A percentile compares a stretch with the other conserved stretches of the same genome.
phyloP scores from a whole-genome alignment of 2,797 vertebrate species.

The Nyctalus aviator region DNA sequence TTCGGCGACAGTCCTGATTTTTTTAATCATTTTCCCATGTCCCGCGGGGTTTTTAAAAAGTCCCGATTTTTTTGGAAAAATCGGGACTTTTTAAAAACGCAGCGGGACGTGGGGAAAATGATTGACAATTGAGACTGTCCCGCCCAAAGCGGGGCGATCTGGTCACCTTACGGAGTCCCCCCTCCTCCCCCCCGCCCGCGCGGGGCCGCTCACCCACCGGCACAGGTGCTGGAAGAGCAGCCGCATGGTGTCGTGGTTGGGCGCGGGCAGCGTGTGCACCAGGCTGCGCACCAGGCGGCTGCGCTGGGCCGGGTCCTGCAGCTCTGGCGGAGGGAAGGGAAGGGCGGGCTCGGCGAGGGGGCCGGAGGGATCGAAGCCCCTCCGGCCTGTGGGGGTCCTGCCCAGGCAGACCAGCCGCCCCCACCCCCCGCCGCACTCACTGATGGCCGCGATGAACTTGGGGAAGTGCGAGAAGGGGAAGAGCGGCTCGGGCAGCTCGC shows the following conservation, averaged over 20 bases:
- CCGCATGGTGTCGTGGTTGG: constrained; percentile 94
- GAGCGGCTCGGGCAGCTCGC: constrained; percentile 95
- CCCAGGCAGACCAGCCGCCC: not conserved
- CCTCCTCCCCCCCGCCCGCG: fast-evolving
- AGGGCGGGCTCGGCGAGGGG: not conserved
- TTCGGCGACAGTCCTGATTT: too few relatives aligned
- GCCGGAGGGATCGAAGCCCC: not conserved
- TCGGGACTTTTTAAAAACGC: too few relatives aligned
- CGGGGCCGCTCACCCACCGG: constrained; percentile 87
- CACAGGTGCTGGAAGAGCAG: constrained; percentile 94
- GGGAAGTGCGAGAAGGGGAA: constrained; percentile 93
- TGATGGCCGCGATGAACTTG: constrained; percentile 94
- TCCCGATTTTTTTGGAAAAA: too few relatives aligned
- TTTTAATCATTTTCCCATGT: too few relatives aligned
- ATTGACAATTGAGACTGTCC: too few relatives aligned
- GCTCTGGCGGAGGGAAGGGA: constrained; percentile 85
- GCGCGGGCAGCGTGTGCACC: constrained; percentile 90
- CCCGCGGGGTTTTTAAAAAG: too few relatives aligned
- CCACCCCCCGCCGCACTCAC: constrained; percentile 86
- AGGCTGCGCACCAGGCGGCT: constrained; percentile 91
- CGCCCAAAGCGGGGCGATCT: too few relatives aligned
- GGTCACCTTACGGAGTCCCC: too few relatives aligned
- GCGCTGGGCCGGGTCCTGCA: constrained; percentile 88
- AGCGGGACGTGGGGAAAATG: too few relatives aligned
- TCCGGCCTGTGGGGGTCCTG: not conserved